These are phyloP conservation scores for Mionectes olivaceus DNA, from an alignment of 2,797 vertebrate genomes.

Conservation along the genomic window DNA sequence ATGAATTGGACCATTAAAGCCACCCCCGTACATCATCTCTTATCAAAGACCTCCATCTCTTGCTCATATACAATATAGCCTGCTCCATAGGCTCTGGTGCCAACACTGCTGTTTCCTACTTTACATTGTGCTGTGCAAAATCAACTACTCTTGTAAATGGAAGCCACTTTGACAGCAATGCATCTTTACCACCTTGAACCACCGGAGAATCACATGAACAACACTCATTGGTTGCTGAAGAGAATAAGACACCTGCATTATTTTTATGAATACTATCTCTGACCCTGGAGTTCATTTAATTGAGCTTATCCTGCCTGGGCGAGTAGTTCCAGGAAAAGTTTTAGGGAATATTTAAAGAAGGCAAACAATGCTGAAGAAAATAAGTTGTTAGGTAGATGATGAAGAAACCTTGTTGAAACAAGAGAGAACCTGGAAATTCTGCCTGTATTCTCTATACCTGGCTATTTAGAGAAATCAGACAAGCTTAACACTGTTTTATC, in stretches of 20 bases:
- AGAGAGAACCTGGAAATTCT: not conserved
- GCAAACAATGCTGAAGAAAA: not conserved
- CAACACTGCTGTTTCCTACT: not conserved
- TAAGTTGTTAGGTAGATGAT: not conserved
- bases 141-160: not conserved
- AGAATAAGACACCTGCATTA: not conserved
- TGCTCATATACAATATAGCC: not conserved
- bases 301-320: not conserved
- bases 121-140: not conserved
- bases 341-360: not conserved
- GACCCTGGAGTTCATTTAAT: not conserved
- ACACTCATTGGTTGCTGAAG: not conserved
- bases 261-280: not conserved
- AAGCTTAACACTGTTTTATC: not conserved
- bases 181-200: not conserved
- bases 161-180: not conserved
- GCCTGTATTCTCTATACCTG: not conserved
- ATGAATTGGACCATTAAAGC: constrained; percentile 58
- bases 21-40: constrained; percentile 25
- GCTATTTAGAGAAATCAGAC: not conserved
- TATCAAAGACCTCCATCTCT: constrained; percentile 49
- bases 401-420: not conserved
- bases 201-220: not conserved
- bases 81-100: not conserved
- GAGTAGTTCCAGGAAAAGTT: not conserved